These are phyloP conservation scores for Boleophthalmus pectinirostris DNA, from an alignment of 2,113 vertebrate species.

Conservation along the genomic window DNA sequence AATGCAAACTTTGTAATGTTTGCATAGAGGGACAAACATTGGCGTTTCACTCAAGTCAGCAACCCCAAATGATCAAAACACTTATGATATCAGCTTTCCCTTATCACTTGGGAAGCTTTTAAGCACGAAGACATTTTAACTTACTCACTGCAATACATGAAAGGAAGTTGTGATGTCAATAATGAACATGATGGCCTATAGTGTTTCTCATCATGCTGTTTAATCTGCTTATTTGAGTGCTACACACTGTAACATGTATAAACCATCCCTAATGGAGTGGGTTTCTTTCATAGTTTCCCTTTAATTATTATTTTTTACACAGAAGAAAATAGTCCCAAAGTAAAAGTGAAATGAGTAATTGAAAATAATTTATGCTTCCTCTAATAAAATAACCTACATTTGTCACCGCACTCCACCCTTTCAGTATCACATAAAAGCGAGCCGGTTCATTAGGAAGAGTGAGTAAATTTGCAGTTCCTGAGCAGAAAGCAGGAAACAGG, in stretches of 20 bases:
- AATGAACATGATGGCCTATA: neutral
- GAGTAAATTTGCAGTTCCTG: conserved; percentile 10
- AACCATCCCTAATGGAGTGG: no score
- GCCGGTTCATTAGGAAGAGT: conserved; percentile 8
- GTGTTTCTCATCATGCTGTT: no score
- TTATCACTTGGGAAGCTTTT: neutral
- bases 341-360: neutral
- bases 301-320: neutral
- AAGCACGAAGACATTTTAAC: no score
- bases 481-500: neutral
- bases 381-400: neutral
- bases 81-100: neutral
- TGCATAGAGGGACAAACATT: conserved; percentile 1
- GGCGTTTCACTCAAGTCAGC: conserved; percentile 3
- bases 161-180: neutral
- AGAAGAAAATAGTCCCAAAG: neutral
- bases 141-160: neutral
- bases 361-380: neutral
- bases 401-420: neutral
- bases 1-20: conserved; percentile 12
- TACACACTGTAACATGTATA: no score
- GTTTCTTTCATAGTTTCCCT: no score
- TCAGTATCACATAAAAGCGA: conserved; percentile 1
- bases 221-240: no score
- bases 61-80: neutral